Evolutionary conservation across 2,888 invertebrate genomes (phyloP).

Genomic region (Onthophagus sagittarius): DNA sequence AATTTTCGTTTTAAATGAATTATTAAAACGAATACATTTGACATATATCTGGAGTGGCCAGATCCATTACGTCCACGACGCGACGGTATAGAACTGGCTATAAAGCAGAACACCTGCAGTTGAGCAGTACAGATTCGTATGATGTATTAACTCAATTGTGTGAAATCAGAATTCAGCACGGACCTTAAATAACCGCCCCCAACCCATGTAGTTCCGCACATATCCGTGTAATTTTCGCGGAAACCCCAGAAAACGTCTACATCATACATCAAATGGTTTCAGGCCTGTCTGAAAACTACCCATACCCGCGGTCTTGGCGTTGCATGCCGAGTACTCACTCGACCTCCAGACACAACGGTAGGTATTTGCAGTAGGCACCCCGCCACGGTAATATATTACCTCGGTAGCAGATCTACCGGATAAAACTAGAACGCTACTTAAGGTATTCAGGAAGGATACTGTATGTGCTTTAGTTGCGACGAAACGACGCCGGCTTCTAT

Average conservation of each 20-base stretch:
- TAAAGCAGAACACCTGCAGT: neutral
- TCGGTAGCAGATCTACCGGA: neutral
- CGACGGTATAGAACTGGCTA: neutral
- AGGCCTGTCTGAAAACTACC: conserved; percentile 29
- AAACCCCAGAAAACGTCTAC: conserved; percentile 24
- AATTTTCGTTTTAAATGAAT: no score
- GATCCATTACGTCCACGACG: neutral
- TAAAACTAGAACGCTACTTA: conserved; percentile 1
- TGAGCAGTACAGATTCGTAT: neutral
- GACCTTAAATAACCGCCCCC: conserved; percentile 1
- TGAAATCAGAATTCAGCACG: neutral
- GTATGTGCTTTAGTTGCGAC: conserved; percentile 8
- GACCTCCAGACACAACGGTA: neutral
- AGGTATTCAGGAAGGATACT: conserved; percentile 1
- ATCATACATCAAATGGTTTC: conserved; percentile 31
- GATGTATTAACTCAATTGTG: conserved; percentile 4
- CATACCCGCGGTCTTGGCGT: conserved; percentile 3
- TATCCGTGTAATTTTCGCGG: conserved; percentile 27
- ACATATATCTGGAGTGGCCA: neutral
- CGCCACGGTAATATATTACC: conserved; percentile 6
- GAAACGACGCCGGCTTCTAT: neutral
- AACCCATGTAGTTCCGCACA: neutral
- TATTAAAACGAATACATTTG: neutral
- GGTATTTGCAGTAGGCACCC: neutral
- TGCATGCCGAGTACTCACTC: neutral